Percentiles rank a stretch among this genome's conserved stretches.
Evolutionary conservation across 2,888 invertebrate species (phyloP).

Genomic region (Keiferia lycopersicella): DNA sequence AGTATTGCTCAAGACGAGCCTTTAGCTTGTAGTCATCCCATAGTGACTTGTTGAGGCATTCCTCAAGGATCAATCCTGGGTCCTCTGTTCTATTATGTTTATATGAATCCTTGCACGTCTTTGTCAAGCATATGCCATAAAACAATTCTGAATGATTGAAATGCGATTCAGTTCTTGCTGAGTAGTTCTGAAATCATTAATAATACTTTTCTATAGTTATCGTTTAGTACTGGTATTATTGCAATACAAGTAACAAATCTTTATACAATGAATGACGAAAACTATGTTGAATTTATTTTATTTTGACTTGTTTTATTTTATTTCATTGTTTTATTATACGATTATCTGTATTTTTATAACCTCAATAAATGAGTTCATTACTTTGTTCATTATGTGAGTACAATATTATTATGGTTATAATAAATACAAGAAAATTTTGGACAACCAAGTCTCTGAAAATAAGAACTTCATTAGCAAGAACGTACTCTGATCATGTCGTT

Average conservation of each 20-base stretch:
- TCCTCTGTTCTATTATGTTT: not conserved
- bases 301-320: too few relatives aligned
- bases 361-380: too few relatives aligned
- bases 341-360: too few relatives aligned
- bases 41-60: slow-evolving; percentile 40
- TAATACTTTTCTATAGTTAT: not conserved
- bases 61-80: slow-evolving; percentile 40
- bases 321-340: too few relatives aligned
- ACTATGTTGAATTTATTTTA: too few relatives aligned
- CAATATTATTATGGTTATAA: not conserved
- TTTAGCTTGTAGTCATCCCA: slow-evolving; percentile 48
- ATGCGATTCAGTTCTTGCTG: not conserved
- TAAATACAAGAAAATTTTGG: not conserved
- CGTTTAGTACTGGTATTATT: too few relatives aligned
- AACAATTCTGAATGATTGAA: slow-evolving; percentile 9
- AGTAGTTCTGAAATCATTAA: slow-evolving; percentile 12
- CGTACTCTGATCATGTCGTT: slow-evolving; percentile 42
- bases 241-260: too few relatives aligned
- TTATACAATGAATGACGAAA: too few relatives aligned
- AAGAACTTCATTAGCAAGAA: too few relatives aligned
- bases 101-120: not conserved
- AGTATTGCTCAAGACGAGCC: slow-evolving; percentile 36
- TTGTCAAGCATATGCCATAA: slow-evolving; percentile 16
- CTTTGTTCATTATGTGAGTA: too few relatives aligned
- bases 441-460: too few relatives aligned